phyloP scores from a whole-genome alignment of 1,140 invertebrate genomes.

The Drosophila subpulchrella region DNA sequence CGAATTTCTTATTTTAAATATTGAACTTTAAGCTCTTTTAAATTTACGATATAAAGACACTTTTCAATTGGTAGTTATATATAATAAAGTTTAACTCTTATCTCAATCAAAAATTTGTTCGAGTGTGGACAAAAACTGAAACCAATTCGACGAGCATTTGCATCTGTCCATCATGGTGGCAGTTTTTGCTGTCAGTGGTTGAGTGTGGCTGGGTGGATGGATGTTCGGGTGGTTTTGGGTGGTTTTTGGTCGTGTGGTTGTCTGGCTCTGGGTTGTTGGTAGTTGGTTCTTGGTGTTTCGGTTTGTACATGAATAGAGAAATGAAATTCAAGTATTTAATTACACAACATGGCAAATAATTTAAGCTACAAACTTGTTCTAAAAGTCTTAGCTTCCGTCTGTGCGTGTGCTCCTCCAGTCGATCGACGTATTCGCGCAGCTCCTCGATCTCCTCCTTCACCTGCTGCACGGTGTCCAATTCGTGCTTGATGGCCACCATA shows the following conservation, averaged over 20 bases:
- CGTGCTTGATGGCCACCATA: slow-evolving; percentile 97
- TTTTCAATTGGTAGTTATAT: too few species aligned
- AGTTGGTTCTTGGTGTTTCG: slow-evolving; percentile 67
- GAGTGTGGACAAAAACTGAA: slow-evolving; percentile 30
- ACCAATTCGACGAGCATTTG: slow-evolving; percentile 26
- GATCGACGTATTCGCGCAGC: slow-evolving; percentile 94
- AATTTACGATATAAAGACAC: too few species aligned
- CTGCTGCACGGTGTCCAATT: slow-evolving; percentile 95
- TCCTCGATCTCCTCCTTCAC: slow-evolving; percentile 97
- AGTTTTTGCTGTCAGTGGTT: slow-evolving; percentile 36
- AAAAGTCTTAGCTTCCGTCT: slow-evolving; percentile 93
- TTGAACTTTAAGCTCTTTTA: too few species aligned
- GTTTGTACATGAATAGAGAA: slow-evolving; percentile 84
- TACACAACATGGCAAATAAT: slow-evolving; percentile 85
- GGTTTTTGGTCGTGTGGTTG: slow-evolving; percentile 42
- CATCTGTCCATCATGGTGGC: slow-evolving; percentile 31
- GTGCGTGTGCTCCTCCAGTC: slow-evolving; percentile 94
- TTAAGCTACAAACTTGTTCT: slow-evolving; percentile 91
- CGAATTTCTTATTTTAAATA: background rate
- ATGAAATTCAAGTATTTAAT: slow-evolving; percentile 85
- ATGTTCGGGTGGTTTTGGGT: slow-evolving; percentile 33
- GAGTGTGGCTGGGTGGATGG: slow-evolving; percentile 34
- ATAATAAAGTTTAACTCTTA: too few species aligned
- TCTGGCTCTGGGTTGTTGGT: slow-evolving; percentile 45
- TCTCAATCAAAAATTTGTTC: background rate